Percentiles rank a stretch among this genome's conserved stretches.
phyloP scores from a whole-genome alignment of 2,113 vertebrate species.

The Leptobrachium leishanense region DNA sequence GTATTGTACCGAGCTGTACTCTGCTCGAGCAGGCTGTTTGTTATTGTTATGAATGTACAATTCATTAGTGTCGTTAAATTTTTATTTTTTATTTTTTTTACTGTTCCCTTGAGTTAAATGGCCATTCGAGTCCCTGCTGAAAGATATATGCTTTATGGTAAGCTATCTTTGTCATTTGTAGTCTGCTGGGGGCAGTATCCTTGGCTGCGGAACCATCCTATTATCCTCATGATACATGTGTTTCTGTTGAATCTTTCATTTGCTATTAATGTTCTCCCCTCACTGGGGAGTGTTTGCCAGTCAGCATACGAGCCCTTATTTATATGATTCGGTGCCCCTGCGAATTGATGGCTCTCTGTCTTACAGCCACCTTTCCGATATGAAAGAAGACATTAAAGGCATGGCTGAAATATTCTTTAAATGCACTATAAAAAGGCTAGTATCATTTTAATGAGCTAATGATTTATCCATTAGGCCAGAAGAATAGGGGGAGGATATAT shows the following conservation, averaged over 20 bases:
- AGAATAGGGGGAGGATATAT: no score
- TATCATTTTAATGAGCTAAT: no score
- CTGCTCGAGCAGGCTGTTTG: neutral
- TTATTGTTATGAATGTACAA: slow-evolving; percentile 19
- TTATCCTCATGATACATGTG: slow-evolving; percentile 32
- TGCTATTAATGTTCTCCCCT: slow-evolving; percentile 28
- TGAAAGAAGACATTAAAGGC: neutral
- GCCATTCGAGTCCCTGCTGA: neutral
- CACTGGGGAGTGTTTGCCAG: slow-evolving; percentile 18
- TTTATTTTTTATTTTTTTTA: slow-evolving; percentile 9
- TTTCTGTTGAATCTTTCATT: slow-evolving; percentile 20
- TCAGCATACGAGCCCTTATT: neutral
- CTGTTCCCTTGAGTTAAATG: slow-evolving; percentile 5
- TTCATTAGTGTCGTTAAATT: slow-evolving; percentile 27
- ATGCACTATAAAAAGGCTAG: no score
- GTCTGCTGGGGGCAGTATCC: slow-evolving; percentile 41
- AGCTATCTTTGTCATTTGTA: slow-evolving; percentile 10
- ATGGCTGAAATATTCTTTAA: neutral
- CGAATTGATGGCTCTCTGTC: neutral
- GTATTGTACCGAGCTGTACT: neutral
- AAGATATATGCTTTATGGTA: slow-evolving; percentile 27
- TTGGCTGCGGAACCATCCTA: slow-evolving; percentile 19
- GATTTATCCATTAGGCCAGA: no score
- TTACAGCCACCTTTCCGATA: neutral
- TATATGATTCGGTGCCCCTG: slow-evolving; percentile 12